Evolutionary conservation across 2,113 vertebrate species (phyloP).

Genomic region (Noturus placidus): DNA sequence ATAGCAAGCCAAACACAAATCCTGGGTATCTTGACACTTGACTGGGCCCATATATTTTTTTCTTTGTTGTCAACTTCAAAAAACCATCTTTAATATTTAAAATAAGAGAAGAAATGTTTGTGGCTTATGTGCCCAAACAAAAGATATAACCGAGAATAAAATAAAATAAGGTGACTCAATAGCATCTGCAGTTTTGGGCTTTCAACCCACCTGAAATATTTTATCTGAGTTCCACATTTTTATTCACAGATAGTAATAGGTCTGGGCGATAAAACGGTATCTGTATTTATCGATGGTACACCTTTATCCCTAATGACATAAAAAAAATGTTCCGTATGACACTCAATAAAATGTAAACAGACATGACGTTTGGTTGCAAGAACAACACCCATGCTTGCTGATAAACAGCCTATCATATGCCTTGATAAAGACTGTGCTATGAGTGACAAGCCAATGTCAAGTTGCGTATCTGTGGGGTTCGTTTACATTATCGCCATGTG

Average conservation of each 20-base stretch:
- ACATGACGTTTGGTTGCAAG: no score
- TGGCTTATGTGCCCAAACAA: not conserved
- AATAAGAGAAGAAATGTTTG: not conserved
- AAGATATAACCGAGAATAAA: not conserved
- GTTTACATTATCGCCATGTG: no score
- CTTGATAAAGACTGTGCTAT: no score
- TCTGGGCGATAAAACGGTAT: no score
- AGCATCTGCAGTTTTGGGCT: not conserved
- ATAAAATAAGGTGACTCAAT: not conserved
- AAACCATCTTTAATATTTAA: constrained; percentile 13
- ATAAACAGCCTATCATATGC: no score
- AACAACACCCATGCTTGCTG: no score
- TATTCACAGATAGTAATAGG: not conserved
- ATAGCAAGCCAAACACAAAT: not conserved
- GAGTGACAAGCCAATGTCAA: no score
- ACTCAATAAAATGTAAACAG: no score
- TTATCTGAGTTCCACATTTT: not conserved
- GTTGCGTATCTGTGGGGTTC: no score
- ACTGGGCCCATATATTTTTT: not conserved
- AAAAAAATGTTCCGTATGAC: no score
- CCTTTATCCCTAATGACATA: no score
- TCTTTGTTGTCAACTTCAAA: constrained; percentile 16
- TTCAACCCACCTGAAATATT: not conserved
- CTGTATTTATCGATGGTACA: no score
- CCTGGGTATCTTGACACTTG: not conserved